Percentiles rank a stretch among this genome's conserved stretches.
Evolutionary conservation across 35 echinoderm and acorn worm species (phyloP).

Genomic region (Strongylocentrotus purpuratus): DNA sequence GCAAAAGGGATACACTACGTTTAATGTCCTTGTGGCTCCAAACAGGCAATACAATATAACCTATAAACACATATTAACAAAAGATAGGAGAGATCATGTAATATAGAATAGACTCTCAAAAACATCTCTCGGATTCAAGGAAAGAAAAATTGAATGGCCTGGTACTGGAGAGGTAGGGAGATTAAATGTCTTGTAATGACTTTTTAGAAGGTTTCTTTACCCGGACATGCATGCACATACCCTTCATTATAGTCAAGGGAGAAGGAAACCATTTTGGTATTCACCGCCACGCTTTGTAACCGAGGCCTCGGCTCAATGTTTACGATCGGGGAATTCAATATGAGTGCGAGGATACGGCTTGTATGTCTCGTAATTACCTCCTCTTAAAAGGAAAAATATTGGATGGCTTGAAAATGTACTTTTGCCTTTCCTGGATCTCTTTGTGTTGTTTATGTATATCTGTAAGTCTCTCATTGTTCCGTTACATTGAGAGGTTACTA

Average conservation of each 20-base stretch:
- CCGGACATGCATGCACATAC: not conserved
- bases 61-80: too few relatives aligned
- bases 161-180: not conserved
- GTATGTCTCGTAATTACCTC: not conserved
- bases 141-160: not conserved
- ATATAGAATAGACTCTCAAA: too few relatives aligned
- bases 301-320: constrained; percentile 24
- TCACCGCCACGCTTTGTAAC: not conserved
- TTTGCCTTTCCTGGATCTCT: not conserved
- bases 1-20: too few relatives aligned
- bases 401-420: not conserved
- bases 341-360: not conserved
- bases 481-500: not conserved
- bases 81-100: too few relatives aligned
- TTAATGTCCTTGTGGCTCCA: too few relatives aligned
- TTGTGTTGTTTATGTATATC: not conserved
- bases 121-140: not conserved
- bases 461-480: not conserved
- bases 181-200: not conserved
- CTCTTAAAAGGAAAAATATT: not conserved
- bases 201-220: not conserved
- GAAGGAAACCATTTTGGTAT: not conserved
- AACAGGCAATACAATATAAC: too few relatives aligned
- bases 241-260: not conserved
- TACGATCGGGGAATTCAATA: constrained; percentile 30